Conservation (phyloP, 2,797 vertebrate genomes). For the Urophycis tenuis region DNA sequence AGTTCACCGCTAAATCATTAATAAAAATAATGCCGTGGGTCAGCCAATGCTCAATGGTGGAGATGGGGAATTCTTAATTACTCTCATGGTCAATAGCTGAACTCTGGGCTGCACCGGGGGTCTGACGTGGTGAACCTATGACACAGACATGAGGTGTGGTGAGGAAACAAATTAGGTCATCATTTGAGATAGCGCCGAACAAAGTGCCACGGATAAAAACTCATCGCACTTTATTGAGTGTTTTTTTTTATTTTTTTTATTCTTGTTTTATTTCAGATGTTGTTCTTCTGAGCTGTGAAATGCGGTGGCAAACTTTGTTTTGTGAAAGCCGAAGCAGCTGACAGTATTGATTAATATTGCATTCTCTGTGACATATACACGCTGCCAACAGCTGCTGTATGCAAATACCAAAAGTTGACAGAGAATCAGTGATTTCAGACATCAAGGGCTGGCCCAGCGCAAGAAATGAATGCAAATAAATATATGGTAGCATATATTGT, state of each 20-base stretch:
- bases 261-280: neutral
- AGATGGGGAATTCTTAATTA: conserved; percentile 56
- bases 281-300: neutral
- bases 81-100: conserved; percentile 54
- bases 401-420: conserved; percentile 22
- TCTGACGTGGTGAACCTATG: neutral
- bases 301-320: conserved; percentile 1
- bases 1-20: conserved; percentile 74
- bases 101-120: conserved; percentile 26
- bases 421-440: conserved; percentile 18
- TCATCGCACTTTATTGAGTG: neutral
- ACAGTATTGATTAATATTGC: conserved; percentile 23
- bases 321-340: conserved; percentile 16
- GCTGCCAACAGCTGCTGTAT: conserved; percentile 17
- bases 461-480: conserved; percentile 27
- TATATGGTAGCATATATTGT: neutral
- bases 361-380: conserved; percentile 35
- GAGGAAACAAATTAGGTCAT: neutral
- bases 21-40: conserved; percentile 73
- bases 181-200: neutral
- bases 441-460: conserved; percentile 9
- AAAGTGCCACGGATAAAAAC: neutral
- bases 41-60: conserved; percentile 51
- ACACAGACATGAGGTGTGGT: neutral
- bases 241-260: neutral